Percentiles rank a stretch among this genome's conserved stretches.
Evolutionary conservation across 2,113 vertebrate species (phyloP).

Genomic region (Clarias gariepinus): DNA sequence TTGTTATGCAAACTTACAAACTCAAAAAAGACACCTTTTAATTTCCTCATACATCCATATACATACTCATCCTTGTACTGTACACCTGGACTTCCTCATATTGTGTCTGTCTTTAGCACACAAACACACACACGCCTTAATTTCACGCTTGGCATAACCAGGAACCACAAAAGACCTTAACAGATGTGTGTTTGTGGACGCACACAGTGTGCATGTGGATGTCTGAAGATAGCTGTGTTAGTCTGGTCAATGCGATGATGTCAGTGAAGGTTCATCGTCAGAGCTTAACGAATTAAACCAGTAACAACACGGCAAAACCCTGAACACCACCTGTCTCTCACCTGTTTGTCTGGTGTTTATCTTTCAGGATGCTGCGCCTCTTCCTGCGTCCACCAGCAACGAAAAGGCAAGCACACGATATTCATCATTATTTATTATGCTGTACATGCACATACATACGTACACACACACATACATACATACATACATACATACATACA

Average conservation of each 20-base stretch:
- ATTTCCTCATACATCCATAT: background rate
- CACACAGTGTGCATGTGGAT: too few species aligned
- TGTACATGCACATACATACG: background rate
- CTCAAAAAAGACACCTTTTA: too few species aligned
- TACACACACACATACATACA: too few species aligned
- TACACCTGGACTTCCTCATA: background rate
- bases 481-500: too few species aligned
- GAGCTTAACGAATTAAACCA: background rate
- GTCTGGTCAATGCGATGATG: background rate
- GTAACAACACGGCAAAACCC: conserved; percentile 6
- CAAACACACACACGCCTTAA: conserved; percentile 4
- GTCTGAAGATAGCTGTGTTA: background rate
- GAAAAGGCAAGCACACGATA: conserved; percentile 65
- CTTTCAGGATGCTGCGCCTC: conserved; percentile 60
- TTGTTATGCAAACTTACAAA: background rate
- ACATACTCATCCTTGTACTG: background rate
- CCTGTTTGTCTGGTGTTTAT: background rate
- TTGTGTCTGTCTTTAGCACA: background rate
- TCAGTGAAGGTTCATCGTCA: background rate
- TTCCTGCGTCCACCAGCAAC: conserved; percentile 57
- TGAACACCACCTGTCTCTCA: conserved; percentile 25
- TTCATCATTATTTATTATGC: conserved; percentile 38
- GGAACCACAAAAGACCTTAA: background rate
- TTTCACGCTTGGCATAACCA: conserved; percentile 1
- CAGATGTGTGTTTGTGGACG: background rate